Base-by-base conservation (phyloP, 2,797 vertebrate genomes). In the Decapterus maruadsi region DNA sequence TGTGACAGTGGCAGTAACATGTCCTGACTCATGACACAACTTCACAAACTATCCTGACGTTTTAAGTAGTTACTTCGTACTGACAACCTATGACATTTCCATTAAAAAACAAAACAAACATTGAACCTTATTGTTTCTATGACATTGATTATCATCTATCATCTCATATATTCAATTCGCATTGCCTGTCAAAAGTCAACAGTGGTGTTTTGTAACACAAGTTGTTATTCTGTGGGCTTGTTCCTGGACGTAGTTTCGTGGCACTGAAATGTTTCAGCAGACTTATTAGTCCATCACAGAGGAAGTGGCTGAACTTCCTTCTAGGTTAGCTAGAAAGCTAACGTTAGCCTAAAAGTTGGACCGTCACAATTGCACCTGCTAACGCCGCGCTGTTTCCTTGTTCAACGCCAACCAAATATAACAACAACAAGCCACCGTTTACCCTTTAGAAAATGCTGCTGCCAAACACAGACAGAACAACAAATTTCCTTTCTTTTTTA, bases 281-380 rank as follows among this genome's bases (percentile, higher is more conserved):
- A 36, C 53, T 31, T 19, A 1, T 31, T 19, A 1, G 29, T 38
- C 12, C 20, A 67, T 61, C 34, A 72, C n/a, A 43, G 22, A 40
- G 19, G 1, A 68, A 71, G 36, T 38, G 38, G 1, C 8, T 7
- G 6, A 48, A 86, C 86, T 89, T 89, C 85, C 86, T 78, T 36
- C 34, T 57, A 20, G 22, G 26, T 45, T 46, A 80, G 75, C 65
- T 69, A 46, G 26, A 26, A 26, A 26, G 58, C 75, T 74, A 60
- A 42, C 38, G 13, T 80, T 89, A 89, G 87, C 88, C 13, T 36
- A 0, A 8, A 66, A 54, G 34, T 61, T 51, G 6, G 4, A 65
- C 66, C 54, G 58, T 77, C 83, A 69, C 55, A 70, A 62, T 72
- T 68, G 2, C 29, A 42, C 3, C 42, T n/a, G 58, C 16, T 34